A percentile compares a stretch with the other conserved stretches of the same genome.
These are phyloP conservation scores for Leptinotarsa undecemlineata DNA, from an alignment of 1,140 invertebrate genomes.

Conservation along the genomic window DNA sequence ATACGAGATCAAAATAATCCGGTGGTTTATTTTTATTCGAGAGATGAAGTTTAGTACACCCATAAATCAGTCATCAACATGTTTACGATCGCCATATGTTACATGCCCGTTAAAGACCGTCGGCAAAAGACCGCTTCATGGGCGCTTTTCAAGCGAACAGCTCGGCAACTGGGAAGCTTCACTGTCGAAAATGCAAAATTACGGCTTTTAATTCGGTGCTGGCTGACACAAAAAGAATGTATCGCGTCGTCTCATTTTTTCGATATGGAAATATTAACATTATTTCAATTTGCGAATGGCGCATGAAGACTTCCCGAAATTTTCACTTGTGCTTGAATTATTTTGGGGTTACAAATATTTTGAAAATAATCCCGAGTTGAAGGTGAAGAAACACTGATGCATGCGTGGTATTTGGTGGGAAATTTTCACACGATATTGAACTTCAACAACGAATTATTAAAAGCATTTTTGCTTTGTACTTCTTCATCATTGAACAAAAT, in stretches of 20 bases:
- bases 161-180: conserved; percentile 9
- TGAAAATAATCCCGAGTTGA: too few relatives aligned
- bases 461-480: too few relatives aligned
- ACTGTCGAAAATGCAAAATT: conserved; percentile 5
- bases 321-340: too few relatives aligned
- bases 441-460: too few relatives aligned
- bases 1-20: not conserved
- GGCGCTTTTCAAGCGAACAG: not conserved
- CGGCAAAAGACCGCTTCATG: conserved; percentile 7
- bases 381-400: too few relatives aligned
- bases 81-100: conserved; percentile 18
- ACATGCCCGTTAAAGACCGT: conserved; percentile 6
- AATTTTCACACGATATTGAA: too few relatives aligned
- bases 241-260: not conserved
- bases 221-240: not conserved
- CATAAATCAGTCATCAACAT: conserved; percentile 18
- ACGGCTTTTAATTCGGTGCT: not conserved
- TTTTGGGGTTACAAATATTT: too few relatives aligned
- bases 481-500: too few relatives aligned
- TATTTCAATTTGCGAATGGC: not conserved
- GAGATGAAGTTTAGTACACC: not conserved
- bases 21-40: not conserved
- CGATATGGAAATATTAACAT: not conserved
- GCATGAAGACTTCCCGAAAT: too few relatives aligned
- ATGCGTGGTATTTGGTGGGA: too few relatives aligned